Base-by-base conservation (phyloP, 2,888 invertebrate genomes). In the Athalia circularis region DNA sequence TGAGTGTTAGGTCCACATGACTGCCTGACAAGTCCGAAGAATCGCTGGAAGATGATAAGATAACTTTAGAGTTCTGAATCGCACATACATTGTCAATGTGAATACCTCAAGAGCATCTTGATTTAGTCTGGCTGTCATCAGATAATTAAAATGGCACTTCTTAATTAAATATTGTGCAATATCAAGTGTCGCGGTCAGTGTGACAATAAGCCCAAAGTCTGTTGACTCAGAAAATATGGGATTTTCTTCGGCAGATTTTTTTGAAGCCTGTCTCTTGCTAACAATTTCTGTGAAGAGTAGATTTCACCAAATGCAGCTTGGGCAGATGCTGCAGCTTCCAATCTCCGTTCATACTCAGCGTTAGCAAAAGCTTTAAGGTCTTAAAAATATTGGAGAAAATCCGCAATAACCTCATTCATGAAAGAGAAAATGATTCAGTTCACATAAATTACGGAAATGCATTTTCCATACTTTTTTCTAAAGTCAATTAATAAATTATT, bases 21-120 rank as follows among this genome's bases (percentile, higher is more conserved):
- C n/a, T 54, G 54, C n/a, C 54, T 54, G 3, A 54, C 54, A 3
- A 54, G 54, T 8, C 54, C 54, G 4, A 54, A 54, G 54, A 54
- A 54, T 8, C 54, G 54, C 54, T 54, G 54, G 8, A 54, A 54
- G 54, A 54, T 54, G 3, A 4, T 54, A 4, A 54, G 9, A 54
- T n/a, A 4, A 54, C n/a, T 8, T 54, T 54, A n/a, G 54, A 54
- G n/a, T 54, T 54, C n/a, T n/a, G n/a, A 8, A 54, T 54, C 3
- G n/a, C 29, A 29, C 29, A 29, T 29, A 1, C 3, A 54, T 11
- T 54, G 54, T 8, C 8, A 4, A 54, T 54, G 54, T 4, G 3
- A 0, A 11, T n/a, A 54, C 54, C 62, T 62, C 62, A 15, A 62
- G 62, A 8, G 62, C 62, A 62, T 62, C 62, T 15, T 62, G 62